Evolutionary conservation across 2,797 vertebrate species (phyloP), one percentile per base, ranked within the genome.

Genomic region (Tiaroga cobitis): DNA sequence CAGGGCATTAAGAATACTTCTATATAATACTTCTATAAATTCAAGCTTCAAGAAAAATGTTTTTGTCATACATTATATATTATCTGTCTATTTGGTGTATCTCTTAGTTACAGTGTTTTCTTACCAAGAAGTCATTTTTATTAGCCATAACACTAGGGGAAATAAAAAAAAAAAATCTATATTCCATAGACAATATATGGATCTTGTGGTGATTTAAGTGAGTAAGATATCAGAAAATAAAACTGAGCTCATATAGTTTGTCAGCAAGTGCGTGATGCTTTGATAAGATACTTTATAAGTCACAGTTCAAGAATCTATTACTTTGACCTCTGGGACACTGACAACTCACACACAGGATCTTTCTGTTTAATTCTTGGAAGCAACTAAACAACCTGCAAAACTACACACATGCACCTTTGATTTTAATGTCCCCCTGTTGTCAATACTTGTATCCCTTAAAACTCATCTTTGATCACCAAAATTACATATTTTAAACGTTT

Each of bases 201-300:
- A 43, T 67, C 26, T 24, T 46, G 26, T 32, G 41, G 32, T 69
- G 7, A 54, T 65, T 2, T 21, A 59, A 56, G 51, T 7, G 13
- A 46, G 15, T 16, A 49, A 49, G 70, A 67, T 78, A 68, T 79
- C 65, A 77, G 75, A 78, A 59, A 78, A 61, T 80, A 80, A 72
- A 85, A 70, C 68, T 85, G 46, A 78, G 54, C 68, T 73, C 76
- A 59, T 56, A 49, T 43, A 68, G 32, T 54, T 56, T 83, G 65
- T 83, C 59, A 59, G 51, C 21, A 26, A 43, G 56, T 43, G 24
- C 32, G 51, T 16, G 67, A 72, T 73, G 41, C 65, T 79, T 73
- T 85, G 76, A 85, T 85, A 85, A 85, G 77, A 85, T 80, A 85
- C 41, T 18, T 70, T n/a, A 43, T 43, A 34, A 63, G 65, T 73